Base-by-base conservation (phyloP, 2,797 vertebrate species). In the Threskiornis aethiopicus region DNA sequence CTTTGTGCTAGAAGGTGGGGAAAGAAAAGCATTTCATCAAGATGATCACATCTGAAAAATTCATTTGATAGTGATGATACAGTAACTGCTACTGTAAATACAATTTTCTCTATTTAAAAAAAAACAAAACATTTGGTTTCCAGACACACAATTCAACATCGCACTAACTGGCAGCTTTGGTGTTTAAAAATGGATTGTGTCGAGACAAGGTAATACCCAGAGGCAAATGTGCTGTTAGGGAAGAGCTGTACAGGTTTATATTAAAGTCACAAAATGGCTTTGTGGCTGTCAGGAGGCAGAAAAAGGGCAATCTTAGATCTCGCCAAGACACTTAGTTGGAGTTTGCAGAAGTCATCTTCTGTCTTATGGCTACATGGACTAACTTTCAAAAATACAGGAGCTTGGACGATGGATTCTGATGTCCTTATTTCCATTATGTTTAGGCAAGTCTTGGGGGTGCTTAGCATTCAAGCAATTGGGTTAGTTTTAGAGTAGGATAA, bases 161-260 rank as follows among this genome's bases (percentile, higher is more conserved):
- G 49, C 0, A 0, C 33, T 95, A 94, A 94, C 81, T 79, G 93
- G 89, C 90, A 93, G 92, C 67, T 91, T 92, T 92, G 92, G 81
- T 94, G 95, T 87, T 95, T 96, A 93, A 92, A 93, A 96, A 93
- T 64, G 90, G 95, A 94, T 96, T 90, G 73, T 90, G 92, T 94
- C 31, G 42, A 97, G 95, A 93, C 90, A 91, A 94, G 87, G 91
- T 89, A 94, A 94, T 93, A 91, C 84, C 90, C 78, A 51, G 90
- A 96, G 87, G 96, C 90, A 96, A 95, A 94, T 77, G 89, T 89
- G 75, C 71, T 90, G 84, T 62, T 94, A 85, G 64, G 82, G 94
- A 92, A 93, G 86, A 94, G 90, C 84, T 83, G 71, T 55, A 49
- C 66, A 87, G 80, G 79, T 94, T 94, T 88, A 65, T 93, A 88